Evolutionary conservation across 2,888 invertebrate genomes (phyloP), one percentile per base, ranked within the genome.

Genomic region (Drosophila falleni): DNA sequence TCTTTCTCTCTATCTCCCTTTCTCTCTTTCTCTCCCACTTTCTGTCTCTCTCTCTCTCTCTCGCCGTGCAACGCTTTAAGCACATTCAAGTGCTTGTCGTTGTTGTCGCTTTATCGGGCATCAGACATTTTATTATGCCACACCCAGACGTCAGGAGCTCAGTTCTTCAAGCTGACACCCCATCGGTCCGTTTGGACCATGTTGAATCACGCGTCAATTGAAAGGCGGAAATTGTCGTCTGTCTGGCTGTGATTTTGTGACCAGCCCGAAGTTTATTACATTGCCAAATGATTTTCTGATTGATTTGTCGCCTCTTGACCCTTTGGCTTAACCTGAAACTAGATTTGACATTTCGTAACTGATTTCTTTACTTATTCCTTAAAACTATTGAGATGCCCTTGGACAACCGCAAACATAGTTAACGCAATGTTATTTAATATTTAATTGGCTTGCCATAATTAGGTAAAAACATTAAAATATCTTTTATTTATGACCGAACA

Each of bases 391-490:
- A 37, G 26, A 16, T 1, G 39, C 29, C 39, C 49, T 16, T 41
- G 42, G 59, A 47, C 44, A 51, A 60, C 75, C 62, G 53, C 85
- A 87, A 67, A 70, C 73, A 56, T 71, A 78, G 87, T 78, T 75
- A 85, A 74, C 78, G 67, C 77, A 79, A 64, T 64, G 71, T 69
- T 74, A 67, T 74, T 89, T 69, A 85, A 89, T 81, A 85, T 89
- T 86, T 87, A 87, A 85, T 86, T 87, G 75, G 71, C 77, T 75
- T 51, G 74, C 82, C 89, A 82, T 86, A 86, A 86, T 87, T 87
- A 86, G 80, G 82, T 86, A 80, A 86, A 87, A 89, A 89, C 83
- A 89, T 89, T 89, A 86, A 87, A 82, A 75, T 80, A 89, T 86
- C 63, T 82, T 71, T 87, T 89, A 86, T 86, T 86, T 82, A 89